These are phyloP conservation scores for Cromileptes altivelis DNA, from an alignment of 2,113 vertebrate species.

Conservation along the genomic window DNA sequence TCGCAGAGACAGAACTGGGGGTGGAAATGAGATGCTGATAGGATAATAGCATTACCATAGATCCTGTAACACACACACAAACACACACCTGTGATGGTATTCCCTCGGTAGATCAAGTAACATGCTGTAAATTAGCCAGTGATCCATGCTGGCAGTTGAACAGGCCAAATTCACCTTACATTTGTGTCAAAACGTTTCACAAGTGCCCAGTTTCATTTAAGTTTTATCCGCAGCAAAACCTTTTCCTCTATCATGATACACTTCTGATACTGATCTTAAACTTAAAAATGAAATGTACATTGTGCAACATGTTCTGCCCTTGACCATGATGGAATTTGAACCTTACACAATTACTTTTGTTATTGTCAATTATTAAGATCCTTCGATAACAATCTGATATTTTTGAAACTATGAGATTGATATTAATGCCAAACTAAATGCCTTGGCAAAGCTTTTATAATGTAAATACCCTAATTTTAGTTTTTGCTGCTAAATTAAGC, in stretches of 20 bases:
- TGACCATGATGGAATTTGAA: background rate
- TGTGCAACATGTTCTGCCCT: background rate
- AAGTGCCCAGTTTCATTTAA: constrained; percentile 44
- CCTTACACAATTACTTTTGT: background rate
- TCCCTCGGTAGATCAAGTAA: constrained; percentile 74
- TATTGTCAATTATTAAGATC: constrained; percentile 6
- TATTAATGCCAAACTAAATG: constrained; percentile 14
- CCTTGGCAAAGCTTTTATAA: background rate
- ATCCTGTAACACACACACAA: constrained; percentile 33
- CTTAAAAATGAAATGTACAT: background rate
- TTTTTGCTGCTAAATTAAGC: constrained; percentile 18
- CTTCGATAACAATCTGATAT: background rate
- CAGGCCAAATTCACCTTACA: constrained; percentile 54
- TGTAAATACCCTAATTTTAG: constrained; percentile 2
- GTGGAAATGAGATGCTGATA: constrained; percentile 72
- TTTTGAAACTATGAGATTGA: background rate
- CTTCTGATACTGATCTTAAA: background rate
- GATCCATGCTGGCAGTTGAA: constrained; percentile 66
- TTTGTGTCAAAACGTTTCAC: constrained; percentile 66
- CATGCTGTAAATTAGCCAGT: constrained; percentile 72
- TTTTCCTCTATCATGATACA: background rate
- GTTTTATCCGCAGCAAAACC: constrained; percentile 20
- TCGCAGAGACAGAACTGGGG: constrained; percentile 45
- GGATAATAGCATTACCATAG: constrained; percentile 63
- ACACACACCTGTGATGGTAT: constrained; percentile 66